Base-by-base conservation (phyloP, 2,888 invertebrate genomes). In the Ischnus inquisitorius region DNA sequence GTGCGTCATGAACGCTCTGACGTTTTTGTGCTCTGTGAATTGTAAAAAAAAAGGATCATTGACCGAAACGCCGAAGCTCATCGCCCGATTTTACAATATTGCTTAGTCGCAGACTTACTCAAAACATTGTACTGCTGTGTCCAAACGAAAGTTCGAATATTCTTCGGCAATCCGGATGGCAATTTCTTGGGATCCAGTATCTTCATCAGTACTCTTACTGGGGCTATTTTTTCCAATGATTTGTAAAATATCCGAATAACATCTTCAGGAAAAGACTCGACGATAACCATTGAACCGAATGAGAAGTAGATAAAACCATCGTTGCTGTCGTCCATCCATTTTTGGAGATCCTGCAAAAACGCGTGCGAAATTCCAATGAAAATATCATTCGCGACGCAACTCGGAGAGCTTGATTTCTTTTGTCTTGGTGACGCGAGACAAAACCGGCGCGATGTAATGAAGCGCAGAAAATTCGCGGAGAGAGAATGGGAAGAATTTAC, bases 221-320 rank as follows among this genome's bases (percentile, higher is more conserved):
- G 93, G 25, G 91, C 85, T 41, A 93, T 85, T 82, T 90, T 91
- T 57, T 67, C 85, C 14, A 93, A 71, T 0, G 90, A 88, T 19
- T 86, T 80, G 71, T 91, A 92, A 28, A 93, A 88, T 14, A 88
- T 83, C 0, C 85, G 72, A 0, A 93, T 3, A 0, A 80, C 54
- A 0, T 90, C 76, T 2, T 41, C 22, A 0, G 92, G 91, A 76
- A 92, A 90, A 0, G 88, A 80, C 76, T 93, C 93, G n/a, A 93
- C 89, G 57, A 81, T 88, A 0, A 93, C 69, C 89, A 93, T 89
- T 0, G 93, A 92, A 0, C 94, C 94, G 8, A 93, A 91, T n/a
- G 91, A 87, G 22, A 93, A 90, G 78, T 92, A 92, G 1, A 94
- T 54, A 14, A 93, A 90, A 0, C 93, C 93, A 2, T 90, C 67